Conservation (phyloP, 1,140 invertebrate genomes). For the Drosophila kikkawai region DNA sequence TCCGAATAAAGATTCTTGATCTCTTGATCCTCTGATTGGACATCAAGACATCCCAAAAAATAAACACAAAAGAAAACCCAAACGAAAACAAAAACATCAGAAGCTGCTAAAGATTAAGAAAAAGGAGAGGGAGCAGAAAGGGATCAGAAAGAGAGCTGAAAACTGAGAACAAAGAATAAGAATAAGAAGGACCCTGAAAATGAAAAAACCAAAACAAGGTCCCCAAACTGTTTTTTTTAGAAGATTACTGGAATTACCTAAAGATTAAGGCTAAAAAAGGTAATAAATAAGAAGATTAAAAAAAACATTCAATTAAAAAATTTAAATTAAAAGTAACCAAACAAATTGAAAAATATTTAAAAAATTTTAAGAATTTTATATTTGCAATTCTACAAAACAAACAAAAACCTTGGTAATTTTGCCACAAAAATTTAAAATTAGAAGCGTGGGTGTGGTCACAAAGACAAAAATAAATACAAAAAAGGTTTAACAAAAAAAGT, state of each 20-base stretch:
- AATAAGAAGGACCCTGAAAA: conserved; percentile 9
- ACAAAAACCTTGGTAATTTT: not conserved
- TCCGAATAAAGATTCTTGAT: conserved; percentile 2
- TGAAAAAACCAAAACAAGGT: conserved; percentile 17
- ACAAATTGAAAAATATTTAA: not conserved
- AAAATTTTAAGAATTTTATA: not conserved
- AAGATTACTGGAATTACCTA: conserved; percentile 9
- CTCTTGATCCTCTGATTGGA: conserved; percentile 21
- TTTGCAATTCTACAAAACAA: not conserved
- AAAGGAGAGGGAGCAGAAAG: not conserved
- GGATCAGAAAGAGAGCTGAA: conserved; percentile 5
- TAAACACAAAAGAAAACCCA: not conserved
- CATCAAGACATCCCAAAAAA: not conserved
- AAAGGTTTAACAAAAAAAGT: not conserved
- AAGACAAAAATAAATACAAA: not conserved
- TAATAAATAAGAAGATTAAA: not conserved
- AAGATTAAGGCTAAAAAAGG: not conserved
- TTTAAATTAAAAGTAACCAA: not conserved
- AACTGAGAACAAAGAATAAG: not conserved
- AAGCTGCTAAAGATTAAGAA: conserved; percentile 26
- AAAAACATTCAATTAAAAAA: not conserved
- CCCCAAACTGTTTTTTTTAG: not conserved
- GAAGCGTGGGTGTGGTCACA: conserved; percentile 22
- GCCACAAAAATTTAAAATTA: not conserved
- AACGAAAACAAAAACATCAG: conserved; percentile 20